Conservation (phyloP, 1,140 invertebrate genomes). For the Megalonaias nervosa region DNA sequence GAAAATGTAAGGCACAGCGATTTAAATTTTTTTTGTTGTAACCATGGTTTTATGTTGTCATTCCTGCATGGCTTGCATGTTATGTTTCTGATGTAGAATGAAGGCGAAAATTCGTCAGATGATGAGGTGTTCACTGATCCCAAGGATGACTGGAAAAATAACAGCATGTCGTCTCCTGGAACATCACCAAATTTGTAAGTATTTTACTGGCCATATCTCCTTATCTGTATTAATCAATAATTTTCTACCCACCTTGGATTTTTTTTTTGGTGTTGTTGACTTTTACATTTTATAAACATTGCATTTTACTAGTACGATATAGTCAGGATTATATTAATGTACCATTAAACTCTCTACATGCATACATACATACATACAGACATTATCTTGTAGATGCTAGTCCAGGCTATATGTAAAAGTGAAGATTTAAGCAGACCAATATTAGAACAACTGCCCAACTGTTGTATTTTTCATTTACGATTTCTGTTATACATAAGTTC, state of each 20-base stretch:
- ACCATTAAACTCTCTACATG: too few relatives aligned
- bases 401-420: too few relatives aligned
- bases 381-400: background rate
- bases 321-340: too few relatives aligned
- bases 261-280: background rate
- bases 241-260: background rate
- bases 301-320: background rate
- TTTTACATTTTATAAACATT: slow-evolving; percentile 2
- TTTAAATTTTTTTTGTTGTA: background rate
- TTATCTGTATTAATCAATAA: background rate
- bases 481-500: too few relatives aligned
- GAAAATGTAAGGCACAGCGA: background rate
- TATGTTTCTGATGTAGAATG: slow-evolving; percentile 49
- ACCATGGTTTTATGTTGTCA: background rate
- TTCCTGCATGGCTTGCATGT: background rate
- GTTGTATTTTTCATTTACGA: too few relatives aligned
- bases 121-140: slow-evolving; percentile 68
- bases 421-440: background rate
- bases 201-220: background rate
- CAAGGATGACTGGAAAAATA: slow-evolving; percentile 65
- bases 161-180: slow-evolving; percentile 28
- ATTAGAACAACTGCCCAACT: background rate
- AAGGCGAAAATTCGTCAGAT: slow-evolving; percentile 54
- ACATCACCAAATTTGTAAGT: slow-evolving; percentile 46
- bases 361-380: background rate